phyloP scores from a whole-genome alignment of 2,113 vertebrate genomes.

The Galeopterus variegatus region DNA sequence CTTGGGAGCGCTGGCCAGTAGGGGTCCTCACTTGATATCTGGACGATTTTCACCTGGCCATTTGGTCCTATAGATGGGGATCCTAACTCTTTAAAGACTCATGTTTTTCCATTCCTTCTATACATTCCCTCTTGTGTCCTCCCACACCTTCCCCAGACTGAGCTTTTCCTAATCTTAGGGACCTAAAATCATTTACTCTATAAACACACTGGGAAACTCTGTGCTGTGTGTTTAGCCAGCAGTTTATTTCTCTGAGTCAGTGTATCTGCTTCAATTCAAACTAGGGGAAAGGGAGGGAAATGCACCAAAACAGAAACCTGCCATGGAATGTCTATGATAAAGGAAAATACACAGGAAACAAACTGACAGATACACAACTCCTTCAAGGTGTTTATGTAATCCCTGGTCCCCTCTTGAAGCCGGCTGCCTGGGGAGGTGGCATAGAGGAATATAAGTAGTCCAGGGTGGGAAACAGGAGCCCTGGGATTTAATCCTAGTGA shows the following conservation, averaged over 20 bases:
- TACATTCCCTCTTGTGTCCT: not conserved
- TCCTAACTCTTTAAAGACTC: not conserved
- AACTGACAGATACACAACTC: no score
- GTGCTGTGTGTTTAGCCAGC: not conserved
- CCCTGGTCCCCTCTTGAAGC: not conserved
- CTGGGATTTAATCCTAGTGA: not conserved
- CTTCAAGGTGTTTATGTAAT: not conserved
- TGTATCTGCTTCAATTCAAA: not conserved
- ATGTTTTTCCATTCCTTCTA: not conserved
- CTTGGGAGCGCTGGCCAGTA: not conserved
- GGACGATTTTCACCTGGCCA: not conserved
- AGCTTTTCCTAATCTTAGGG: not conserved
- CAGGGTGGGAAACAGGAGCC: not conserved
- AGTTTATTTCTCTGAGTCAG: not conserved
- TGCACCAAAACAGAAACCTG: not conserved
- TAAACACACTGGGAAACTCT: not conserved
- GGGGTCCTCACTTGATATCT: not conserved
- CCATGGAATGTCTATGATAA: not conserved
- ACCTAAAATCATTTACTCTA: not conserved
- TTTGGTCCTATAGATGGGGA: not conserved
- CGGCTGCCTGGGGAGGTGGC: accelerated
- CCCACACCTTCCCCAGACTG: not conserved
- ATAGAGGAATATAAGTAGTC: not conserved
- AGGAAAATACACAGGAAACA: not conserved
- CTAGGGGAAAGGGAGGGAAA: not conserved